Conservation (phyloP, 2,888 invertebrate species). For the Empis stercorea region DNA sequence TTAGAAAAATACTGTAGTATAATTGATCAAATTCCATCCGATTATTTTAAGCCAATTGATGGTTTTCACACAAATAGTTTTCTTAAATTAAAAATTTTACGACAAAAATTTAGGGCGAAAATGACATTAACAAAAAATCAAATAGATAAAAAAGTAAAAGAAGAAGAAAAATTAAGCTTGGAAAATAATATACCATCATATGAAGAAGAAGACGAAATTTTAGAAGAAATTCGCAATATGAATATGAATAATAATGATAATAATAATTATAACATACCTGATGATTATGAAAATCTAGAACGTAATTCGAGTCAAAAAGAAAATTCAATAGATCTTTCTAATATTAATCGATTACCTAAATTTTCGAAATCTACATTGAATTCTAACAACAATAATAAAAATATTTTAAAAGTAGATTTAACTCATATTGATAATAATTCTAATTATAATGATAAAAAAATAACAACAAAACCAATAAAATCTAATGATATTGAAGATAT, state of each 20-base stretch:
- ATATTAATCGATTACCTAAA: background rate
- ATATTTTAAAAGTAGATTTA: too few species aligned
- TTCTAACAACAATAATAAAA: too few species aligned
- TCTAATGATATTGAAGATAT: conserved; percentile 10
- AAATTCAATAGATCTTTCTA: too few species aligned
- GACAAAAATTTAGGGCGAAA: conserved; percentile 45
- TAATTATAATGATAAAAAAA: background rate
- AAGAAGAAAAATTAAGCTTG: conserved; percentile 10
- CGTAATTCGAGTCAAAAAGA: too few species aligned
- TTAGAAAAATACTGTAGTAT: conserved; percentile 49
- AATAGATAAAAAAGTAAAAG: conserved; percentile 16
- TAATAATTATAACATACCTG: conserved; percentile 12
- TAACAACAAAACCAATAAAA: conserved; percentile 9
- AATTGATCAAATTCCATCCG: conserved; percentile 49
- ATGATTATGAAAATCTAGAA: conserved; percentile 10
- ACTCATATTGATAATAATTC: background rate
- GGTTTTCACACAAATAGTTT: conserved; percentile 46
- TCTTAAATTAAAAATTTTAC: conserved; percentile 42
- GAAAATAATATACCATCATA: conserved; percentile 3
- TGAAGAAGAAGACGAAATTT: conserved; percentile 22
- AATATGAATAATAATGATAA: background rate
- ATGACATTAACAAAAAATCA: conserved; percentile 34
- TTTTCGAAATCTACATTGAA: background rate
- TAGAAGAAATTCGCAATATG: conserved; percentile 1
- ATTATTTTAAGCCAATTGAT: conserved; percentile 46